Evolutionary conservation across 2,888 invertebrate genomes (phyloP).

Genomic region (Caenorhabditis virilis): DNA sequence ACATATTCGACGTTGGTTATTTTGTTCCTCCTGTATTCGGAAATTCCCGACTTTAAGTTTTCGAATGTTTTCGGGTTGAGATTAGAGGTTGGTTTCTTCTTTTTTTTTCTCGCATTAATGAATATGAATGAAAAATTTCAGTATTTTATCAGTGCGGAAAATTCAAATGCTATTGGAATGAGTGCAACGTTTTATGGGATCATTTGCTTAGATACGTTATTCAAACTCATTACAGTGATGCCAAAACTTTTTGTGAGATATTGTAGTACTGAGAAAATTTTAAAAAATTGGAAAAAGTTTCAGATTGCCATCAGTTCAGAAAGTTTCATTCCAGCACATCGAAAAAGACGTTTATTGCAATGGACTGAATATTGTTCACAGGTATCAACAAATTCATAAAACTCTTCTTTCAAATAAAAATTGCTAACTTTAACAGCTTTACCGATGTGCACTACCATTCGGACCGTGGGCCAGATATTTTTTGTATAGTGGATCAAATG

Average conservation of each 20-base stretch:
- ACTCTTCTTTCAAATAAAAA: too few relatives aligned
- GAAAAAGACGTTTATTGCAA: conserved; percentile 15
- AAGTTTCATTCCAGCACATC: not conserved
- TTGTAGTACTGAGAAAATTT: not conserved
- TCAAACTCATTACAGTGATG: conserved; percentile 23
- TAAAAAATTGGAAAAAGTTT: conserved; percentile 1
- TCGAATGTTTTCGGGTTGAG: conserved; percentile 15
- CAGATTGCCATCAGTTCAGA: conserved; percentile 12
- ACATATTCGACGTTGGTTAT: not conserved
- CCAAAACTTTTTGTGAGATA: conserved; percentile 15
- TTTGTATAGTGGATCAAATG: conserved; percentile 4
- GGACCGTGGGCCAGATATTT: conserved; percentile 32
- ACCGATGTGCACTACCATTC: conserved; percentile 27
- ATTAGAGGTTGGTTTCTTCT: not conserved
- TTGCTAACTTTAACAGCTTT: conserved; percentile 18
- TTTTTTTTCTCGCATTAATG: too few relatives aligned
- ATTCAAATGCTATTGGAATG: conserved; percentile 7
- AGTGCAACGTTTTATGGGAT: conserved; percentile 15
- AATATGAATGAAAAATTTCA: conserved; percentile 10
- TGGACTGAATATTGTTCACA: conserved; percentile 23
- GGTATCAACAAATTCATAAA: too few relatives aligned
- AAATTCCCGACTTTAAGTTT: conserved; percentile 11
- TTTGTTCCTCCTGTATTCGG: not conserved
- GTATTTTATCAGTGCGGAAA: conserved; percentile 14
- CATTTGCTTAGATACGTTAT: conserved; percentile 14